phyloP scores from a whole-genome alignment of 2,797 vertebrate genomes.

The Notamacropus eugenii region DNA sequence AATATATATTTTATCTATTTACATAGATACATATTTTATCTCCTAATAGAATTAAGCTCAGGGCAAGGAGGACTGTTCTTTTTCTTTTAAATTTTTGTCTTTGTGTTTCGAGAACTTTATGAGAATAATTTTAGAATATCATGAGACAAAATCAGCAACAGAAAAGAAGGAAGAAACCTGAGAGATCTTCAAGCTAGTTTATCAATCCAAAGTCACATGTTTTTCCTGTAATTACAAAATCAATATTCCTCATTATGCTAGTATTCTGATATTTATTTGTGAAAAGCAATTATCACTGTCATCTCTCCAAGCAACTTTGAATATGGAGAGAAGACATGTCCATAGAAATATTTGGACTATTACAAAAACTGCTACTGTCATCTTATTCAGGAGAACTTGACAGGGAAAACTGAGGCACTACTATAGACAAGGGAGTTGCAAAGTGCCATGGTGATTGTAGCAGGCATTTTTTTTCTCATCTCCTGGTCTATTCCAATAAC shows the following conservation, averaged over 20 bases:
- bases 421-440: not conserved
- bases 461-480: not conserved
- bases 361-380: not conserved
- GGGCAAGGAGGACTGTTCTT: not conserved
- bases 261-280: not conserved
- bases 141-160: not conserved
- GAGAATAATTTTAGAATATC: not conserved
- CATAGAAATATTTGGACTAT: not conserved
- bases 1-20: not conserved
- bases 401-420: not conserved
- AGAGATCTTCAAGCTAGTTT: not conserved
- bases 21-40: not conserved
- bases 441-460: not conserved
- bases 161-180: not conserved
- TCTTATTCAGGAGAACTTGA: not conserved
- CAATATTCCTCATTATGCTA: not conserved
- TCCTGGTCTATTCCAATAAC: too few species aligned
- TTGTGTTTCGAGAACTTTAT: not conserved
- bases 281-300: not conserved
- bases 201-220: not conserved
- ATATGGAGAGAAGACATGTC: not conserved
- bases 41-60: too few species aligned
- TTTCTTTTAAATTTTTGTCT: not conserved
- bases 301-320: not conserved
- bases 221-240: not conserved